Evolutionary conservation across 2,113 vertebrate genomes (phyloP).

Genomic region (Bothrops jararaca): DNA sequence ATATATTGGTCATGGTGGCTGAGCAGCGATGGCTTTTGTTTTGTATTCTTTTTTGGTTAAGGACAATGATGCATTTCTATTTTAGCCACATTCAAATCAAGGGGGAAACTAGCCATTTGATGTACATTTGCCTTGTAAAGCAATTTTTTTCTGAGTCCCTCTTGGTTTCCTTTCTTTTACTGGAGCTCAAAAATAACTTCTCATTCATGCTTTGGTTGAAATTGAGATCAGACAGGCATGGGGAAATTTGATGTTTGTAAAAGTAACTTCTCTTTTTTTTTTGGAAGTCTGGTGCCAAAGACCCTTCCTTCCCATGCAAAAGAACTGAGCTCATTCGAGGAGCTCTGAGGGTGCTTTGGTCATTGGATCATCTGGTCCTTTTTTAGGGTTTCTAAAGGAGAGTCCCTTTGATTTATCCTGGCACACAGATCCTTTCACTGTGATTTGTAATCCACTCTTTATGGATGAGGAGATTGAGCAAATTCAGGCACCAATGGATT

Average conservation of each 20-base stretch:
- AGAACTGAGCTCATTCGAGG: neutral
- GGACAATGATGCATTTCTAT: neutral
- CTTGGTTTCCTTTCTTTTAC: neutral
- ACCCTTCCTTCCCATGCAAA: neutral
- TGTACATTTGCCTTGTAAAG: constrained; percentile 17
- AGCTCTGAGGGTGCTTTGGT: neutral
- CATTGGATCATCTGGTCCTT: neutral
- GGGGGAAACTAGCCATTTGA: neutral
- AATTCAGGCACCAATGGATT: neutral
- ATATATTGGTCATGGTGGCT: neutral
- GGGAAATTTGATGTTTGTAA: neutral
- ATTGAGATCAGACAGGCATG: neutral
- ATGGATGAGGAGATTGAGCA: neutral
- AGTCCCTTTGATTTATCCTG: neutral
- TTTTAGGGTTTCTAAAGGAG: neutral
- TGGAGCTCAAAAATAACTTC: neutral
- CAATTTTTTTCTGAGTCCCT: neutral
- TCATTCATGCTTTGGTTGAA: neutral
- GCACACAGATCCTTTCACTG: neutral
- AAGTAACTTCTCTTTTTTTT: neutral
- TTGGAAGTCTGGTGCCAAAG: neutral
- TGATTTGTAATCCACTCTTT: neutral
- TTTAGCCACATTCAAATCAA: neutral
- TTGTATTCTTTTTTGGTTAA: neutral
- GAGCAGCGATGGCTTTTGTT: neutral